Evolutionary conservation across 2,888 invertebrate genomes (phyloP).

Genomic region (Hirtodrosophila confusa): DNA sequence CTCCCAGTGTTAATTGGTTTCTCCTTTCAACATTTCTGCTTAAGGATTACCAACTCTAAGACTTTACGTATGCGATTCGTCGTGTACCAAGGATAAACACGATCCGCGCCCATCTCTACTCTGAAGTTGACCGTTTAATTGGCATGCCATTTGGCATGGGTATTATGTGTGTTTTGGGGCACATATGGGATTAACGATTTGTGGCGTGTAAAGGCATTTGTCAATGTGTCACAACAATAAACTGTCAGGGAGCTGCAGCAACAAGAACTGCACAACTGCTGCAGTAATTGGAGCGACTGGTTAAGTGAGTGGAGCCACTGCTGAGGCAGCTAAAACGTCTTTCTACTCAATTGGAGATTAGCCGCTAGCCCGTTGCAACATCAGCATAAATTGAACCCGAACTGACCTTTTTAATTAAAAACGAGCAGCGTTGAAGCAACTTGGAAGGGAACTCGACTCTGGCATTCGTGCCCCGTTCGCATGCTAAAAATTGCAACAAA

Average conservation of each 20-base stretch:
- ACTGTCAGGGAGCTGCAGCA: slow-evolving; percentile 40
- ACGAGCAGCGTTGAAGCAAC: slow-evolving; percentile 26
- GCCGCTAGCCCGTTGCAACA: slow-evolving; percentile 35
- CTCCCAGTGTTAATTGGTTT: too few species aligned
- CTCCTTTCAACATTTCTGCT: too few species aligned
- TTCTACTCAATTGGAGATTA: slow-evolving; percentile 38
- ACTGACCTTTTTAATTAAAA: slow-evolving; percentile 77
- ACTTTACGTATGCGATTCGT: background rate
- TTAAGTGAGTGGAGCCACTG: slow-evolving; percentile 8
- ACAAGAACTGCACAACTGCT: slow-evolving; percentile 1
- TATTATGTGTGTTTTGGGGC: slow-evolving; percentile 46
- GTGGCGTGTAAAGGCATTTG: slow-evolving; percentile 71
- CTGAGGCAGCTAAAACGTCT: slow-evolving; percentile 40
- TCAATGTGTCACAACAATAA: slow-evolving; percentile 73
- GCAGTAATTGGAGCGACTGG: slow-evolving; percentile 26
- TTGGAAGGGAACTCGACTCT: slow-evolving; percentile 32
- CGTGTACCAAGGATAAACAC: background rate
- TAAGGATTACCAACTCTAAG: too few species aligned
- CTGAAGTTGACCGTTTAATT: slow-evolving; percentile 57
- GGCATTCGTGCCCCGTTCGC: slow-evolving; percentile 72
- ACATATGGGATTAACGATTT: slow-evolving; percentile 68
- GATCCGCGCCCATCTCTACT: slow-evolving; percentile 26
- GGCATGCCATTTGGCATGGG: slow-evolving; percentile 59
- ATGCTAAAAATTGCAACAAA: slow-evolving; percentile 73
- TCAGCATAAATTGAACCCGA: slow-evolving; percentile 72